phyloP scores from a whole-genome alignment of 2,113 vertebrate genomes.

The Ursus arctos region DNA sequence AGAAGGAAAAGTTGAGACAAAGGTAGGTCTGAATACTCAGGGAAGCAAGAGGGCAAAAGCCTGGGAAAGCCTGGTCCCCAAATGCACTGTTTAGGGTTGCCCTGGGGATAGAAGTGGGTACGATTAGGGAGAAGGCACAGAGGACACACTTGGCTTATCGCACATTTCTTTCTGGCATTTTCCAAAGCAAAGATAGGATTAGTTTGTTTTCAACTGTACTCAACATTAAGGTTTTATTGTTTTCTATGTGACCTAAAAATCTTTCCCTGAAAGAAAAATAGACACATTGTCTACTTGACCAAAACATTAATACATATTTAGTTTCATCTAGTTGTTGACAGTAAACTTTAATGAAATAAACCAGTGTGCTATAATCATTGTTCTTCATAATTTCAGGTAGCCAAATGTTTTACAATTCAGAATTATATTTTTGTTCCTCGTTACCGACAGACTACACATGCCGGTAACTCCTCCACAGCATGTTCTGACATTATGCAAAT shows the following conservation, averaged over 20 bases:
- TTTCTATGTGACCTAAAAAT: neutral
- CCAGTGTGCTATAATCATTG: neutral
- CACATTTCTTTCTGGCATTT: neutral
- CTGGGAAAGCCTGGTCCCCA: neutral
- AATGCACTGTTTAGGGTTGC: neutral
- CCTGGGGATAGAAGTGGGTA: neutral
- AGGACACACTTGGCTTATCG: neutral
- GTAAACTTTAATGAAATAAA: constrained; percentile 31
- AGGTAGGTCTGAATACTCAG: neutral
- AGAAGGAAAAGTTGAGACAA: neutral
- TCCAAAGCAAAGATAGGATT: neutral
- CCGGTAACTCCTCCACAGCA: neutral
- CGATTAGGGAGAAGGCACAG: neutral
- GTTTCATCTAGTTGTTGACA: constrained; percentile 16
- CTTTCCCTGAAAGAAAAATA: constrained; percentile 19
- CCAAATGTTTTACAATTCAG: neutral
- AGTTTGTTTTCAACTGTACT: neutral
- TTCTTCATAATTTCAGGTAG: constrained; percentile 20
- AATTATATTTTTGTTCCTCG: constrained; percentile 44
- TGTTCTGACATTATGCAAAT: neutral
- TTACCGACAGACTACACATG: neutral
- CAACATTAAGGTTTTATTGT: neutral
- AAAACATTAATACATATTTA: neutral
- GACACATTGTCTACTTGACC: neutral
- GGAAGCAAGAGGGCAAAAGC: neutral